These are phyloP conservation scores for Caiman crocodilus DNA, from an alignment of 2,797 vertebrate genomes.

Conservation along the genomic window DNA sequence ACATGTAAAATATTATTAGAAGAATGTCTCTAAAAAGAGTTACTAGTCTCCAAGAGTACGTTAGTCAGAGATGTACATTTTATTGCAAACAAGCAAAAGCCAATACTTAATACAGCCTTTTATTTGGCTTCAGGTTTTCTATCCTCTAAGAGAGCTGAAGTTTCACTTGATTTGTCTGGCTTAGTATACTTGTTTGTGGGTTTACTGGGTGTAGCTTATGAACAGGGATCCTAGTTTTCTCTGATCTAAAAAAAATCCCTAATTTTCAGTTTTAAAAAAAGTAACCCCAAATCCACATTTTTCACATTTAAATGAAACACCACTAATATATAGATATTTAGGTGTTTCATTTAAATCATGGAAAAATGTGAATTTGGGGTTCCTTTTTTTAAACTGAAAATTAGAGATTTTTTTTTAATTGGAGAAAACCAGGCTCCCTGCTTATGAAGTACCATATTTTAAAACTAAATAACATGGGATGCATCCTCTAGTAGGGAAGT, in stretches of 20 bases:
- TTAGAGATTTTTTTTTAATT: too few relatives aligned
- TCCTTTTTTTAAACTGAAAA: too few relatives aligned
- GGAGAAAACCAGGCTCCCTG: too few relatives aligned
- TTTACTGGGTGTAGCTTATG: neutral
- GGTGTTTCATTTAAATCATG: too few relatives aligned
- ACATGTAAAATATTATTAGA: neutral
- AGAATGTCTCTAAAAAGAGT: neutral
- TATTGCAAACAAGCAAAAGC: neutral
- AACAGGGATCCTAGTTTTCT: too few relatives aligned
- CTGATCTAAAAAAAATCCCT: too few relatives aligned
- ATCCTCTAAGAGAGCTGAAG: neutral
- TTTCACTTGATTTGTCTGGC: neutral
- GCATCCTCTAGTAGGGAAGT: neutral
- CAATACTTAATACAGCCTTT: neutral
- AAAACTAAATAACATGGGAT: neutral
- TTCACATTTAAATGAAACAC: too few relatives aligned
- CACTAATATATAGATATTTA: too few relatives aligned
- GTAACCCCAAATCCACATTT: too few relatives aligned
- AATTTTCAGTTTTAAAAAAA: too few relatives aligned
- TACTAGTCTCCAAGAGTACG: neutral
- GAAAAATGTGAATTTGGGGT: too few relatives aligned
- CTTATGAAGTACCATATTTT: conserved; percentile 2
- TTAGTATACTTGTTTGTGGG: neutral
- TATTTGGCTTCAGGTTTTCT: neutral
- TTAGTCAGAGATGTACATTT: neutral